These are phyloP conservation scores for Epinephelus fuscoguttatus DNA, from an alignment of 2,113 vertebrate species.

Conservation along the genomic window DNA sequence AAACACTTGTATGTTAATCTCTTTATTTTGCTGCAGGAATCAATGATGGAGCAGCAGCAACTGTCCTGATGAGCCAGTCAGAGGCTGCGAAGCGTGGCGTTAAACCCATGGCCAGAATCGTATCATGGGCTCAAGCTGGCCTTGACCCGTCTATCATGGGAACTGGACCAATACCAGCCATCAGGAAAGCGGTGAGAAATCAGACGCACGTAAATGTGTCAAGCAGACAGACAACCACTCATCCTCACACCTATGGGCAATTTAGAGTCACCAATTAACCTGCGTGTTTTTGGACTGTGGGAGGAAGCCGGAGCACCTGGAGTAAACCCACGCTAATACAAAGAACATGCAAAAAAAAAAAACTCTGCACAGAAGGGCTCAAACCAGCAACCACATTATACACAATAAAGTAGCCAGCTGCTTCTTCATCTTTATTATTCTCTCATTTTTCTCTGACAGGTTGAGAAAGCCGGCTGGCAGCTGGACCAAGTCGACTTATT, in stretches of 20 bases:
- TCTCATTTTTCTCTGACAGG: conserved; percentile 71
- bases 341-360: no score
- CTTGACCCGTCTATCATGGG: conserved; percentile 97
- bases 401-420: not conserved
- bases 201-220: not conserved
- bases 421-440: not conserved
- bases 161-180: conserved; percentile 91
- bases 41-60: conserved; percentile 95
- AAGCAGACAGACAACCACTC: not conserved
- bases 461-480: conserved; percentile 93
- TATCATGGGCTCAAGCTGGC: conserved; percentile 93
- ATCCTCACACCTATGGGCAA: no score
- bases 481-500: conserved; percentile 92
- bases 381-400: no score
- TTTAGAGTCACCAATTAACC: no score
- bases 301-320: no score
- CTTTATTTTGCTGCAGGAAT: conserved; percentile 84
- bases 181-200: conserved; percentile 93
- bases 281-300: no score
- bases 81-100: conserved; percentile 89
- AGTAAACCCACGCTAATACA: no score
- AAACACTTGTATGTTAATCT: not conserved
- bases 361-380: no score
- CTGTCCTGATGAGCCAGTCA: conserved; percentile 92
- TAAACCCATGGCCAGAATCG: conserved; percentile 88